Base-by-base conservation (phyloP, 2,888 invertebrate genomes). In the Oscheius sp. region DNA sequence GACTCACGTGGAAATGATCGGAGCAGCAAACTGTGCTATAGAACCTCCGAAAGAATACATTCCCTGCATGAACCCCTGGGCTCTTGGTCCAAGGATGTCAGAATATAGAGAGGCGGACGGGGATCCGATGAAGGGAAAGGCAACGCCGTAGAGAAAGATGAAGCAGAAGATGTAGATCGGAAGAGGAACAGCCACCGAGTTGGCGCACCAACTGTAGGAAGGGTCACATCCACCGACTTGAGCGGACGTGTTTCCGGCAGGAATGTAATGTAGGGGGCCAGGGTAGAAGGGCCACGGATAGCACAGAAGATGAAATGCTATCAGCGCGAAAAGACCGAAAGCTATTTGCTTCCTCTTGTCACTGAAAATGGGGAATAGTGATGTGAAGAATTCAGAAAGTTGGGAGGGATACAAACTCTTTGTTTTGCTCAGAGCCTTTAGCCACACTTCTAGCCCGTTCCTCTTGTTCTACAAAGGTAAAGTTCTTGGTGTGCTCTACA, bases 21-120 rank as follows among this genome's bases (percentile, higher is more conserved):
- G 79, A n/a, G 81, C 75, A n/a, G 80, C 76, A 63, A 80, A 83
- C 21, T 79, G 81, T 0, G 81, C 78, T 48, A 80, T 58, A 58
- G 80, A 80, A 33, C 81, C 83, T 11, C 79, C 77, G 35, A 83
- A 81, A 48, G 79, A 76, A 73, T 79, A 80, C 51, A 83, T 35
- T 53, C 83, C 83, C 53, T 83, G 83, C 83, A 83, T 83, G n/a
- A 63, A 76, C 55, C 83, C 83, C 73, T 83, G 79, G 2, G 66
- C 78, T 48, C 83, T 47, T 13, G 83, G 80, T 4, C 83, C 83
- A 29, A 83, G 73, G 62, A 83, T 79, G 33, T 83, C 79, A 4
- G 80, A 79, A 51, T 79, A 83, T 0, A 83, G 63, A 0, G 83
- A 76, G 5, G 78, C 81, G 2, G 79, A 74, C 11, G 83, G 81